These are phyloP conservation scores for Aethes cnicana DNA, from an alignment of 2,888 invertebrate species.

Conservation along the genomic window DNA sequence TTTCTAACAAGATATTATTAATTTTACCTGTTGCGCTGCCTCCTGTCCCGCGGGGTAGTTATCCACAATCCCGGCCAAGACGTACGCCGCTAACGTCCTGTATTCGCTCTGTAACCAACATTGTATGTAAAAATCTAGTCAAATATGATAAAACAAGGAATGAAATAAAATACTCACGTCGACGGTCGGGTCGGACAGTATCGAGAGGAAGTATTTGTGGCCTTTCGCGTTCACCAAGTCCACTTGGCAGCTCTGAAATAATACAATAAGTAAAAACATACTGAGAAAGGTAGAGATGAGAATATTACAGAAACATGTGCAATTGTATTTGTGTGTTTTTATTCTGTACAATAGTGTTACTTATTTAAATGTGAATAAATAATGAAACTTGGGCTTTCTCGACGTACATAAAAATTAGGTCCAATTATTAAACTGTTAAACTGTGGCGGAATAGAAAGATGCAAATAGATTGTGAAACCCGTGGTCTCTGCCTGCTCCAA, in stretches of 20 bases:
- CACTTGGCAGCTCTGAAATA: slow-evolving; percentile 92
- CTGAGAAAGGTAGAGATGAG: neutral
- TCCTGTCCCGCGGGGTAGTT: slow-evolving; percentile 94
- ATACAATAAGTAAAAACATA: slow-evolving; percentile 4
- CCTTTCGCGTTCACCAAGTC: slow-evolving; percentile 96
- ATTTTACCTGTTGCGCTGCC: slow-evolving; percentile 85
- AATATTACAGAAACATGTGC: no score
- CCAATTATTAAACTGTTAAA: no score
- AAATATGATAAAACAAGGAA: neutral
- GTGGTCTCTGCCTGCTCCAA: no score
- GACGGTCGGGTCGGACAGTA: slow-evolving; percentile 93
- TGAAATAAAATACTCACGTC: slow-evolving; percentile 83
- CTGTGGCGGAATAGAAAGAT: no score
- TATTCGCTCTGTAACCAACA: slow-evolving; percentile 88
- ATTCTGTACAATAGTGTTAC: no score
- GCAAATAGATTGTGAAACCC: no score
- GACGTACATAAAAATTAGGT: no score
- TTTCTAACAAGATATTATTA: neutral
- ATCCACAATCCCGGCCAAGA: slow-evolving; percentile 95
- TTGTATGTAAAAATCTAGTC: no score
- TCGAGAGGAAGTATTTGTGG: slow-evolving; percentile 96
- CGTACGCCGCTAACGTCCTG: slow-evolving; percentile 96
- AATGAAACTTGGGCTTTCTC: no score
- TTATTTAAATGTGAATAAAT: no score
- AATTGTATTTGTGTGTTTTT: no score